Evolutionary conservation across 2,888 invertebrate species (phyloP), one percentile per base, ranked within the genome.

Genomic region (Archips xylosteana): DNA sequence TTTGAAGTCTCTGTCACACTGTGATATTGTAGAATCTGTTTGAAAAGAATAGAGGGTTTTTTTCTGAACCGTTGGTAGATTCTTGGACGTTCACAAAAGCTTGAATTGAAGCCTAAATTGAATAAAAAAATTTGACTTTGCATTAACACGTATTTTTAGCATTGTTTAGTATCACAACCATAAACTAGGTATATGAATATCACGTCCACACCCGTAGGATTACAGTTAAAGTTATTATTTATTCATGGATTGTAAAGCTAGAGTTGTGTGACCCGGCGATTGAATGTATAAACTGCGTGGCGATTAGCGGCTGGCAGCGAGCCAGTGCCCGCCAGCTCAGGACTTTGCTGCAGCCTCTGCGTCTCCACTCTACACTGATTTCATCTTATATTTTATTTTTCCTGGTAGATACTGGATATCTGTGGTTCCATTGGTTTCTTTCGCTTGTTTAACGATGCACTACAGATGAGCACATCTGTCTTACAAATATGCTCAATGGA

Each of bases 241-340:
- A 73, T 69, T 69, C 42, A 70, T 65, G 42, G 34, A 51, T 69
- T n/a, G 47, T 13, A 67, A 66, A 49, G 61, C 39, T 47, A 47
- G 71, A 42, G 69, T 32, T 39, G n/a, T 66, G 72, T 61, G 74
- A 66, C 80, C 77, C 78, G 70, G 78, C 82, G 83, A 88, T 86
- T 89, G 87, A 90, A 89, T 88, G 82, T 85, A 88, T 87, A 87
- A 74, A 85, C 85, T 85, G 84, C 83, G 85, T 86, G 86, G 83
- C 88, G 88, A 91, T 92, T 91, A 92, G 87, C 80, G 79, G 78
- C 86, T 93, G 93, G 93, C 93, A 87, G 68, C 54, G 70, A 45
- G 89, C 93, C 93, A 93, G 85, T 74, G 23, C 65, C 32, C n/a
- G 61, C 59, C 32, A 80, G 76, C 80, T 79, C 78, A 82, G 79